Evolutionary conservation across 2,797 vertebrate species (phyloP), one percentile per base, ranked within the genome.

Genomic region (Lagocephalus sceleratus): DNA sequence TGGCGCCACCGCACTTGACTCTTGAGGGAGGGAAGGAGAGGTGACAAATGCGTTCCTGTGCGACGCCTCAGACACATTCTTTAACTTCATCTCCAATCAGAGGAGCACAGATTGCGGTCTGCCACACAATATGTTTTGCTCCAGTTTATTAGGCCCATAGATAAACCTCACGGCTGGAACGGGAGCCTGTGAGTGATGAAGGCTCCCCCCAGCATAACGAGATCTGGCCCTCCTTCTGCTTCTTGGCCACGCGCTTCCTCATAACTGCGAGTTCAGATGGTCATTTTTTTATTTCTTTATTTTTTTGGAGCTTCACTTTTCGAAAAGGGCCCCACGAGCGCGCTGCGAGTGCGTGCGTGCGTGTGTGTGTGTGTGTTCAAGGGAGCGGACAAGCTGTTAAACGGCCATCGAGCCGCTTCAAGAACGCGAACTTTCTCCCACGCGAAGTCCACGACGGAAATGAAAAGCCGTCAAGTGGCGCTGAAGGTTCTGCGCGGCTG

Each of bases 51-150:
- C 65, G 41, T 69, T 56, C 49, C 51, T 32, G 47, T 17, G 56
- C 40, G 2, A 42, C 16, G 6, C 62, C 78, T 82, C 47, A 61
- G 52, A 74, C 65, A 61, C 71, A 66, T 83, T 88, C 87, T 78
- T 82, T 66, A 76, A 80, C 79, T 82, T 79, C 75, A 78, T 81
- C 73, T 86, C 85, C 79, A 85, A 88, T 90, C 85, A 90, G 84
- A 81, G 68, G 51, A 73, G 75, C 70, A 77, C 80, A 88, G 77
- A 89, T 87, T 85, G 81, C 90, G 90, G 89, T 90, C 88, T 90
- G 90, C 73, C 73, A 23, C 72, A 85, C 86, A 90, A 90, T 87
- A 90, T 91, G 90, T 81, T 88, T 82, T 69, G 69, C 81, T 87
- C 79, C 85, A 85, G 82, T 89, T 89, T 90, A 90, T 87, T 86